Conservation (phyloP, 1,140 invertebrate genomes). For the Pseudomyrmex dendroicus region DNA sequence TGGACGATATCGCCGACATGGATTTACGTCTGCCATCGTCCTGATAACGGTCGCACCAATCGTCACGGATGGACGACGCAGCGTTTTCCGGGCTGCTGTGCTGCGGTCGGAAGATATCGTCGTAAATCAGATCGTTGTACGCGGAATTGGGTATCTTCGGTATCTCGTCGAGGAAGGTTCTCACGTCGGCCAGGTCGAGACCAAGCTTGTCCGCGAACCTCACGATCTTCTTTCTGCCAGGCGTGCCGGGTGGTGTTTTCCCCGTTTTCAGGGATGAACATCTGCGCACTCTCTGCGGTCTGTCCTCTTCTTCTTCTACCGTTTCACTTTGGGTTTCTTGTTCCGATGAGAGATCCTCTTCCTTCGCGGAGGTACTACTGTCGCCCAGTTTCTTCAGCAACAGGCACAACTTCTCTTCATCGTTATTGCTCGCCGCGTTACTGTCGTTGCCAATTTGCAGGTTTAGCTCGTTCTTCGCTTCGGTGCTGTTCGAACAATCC, state of each 20-base stretch:
- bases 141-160: slow-evolving; percentile 95
- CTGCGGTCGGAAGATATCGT: slow-evolving; percentile 78
- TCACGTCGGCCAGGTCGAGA: slow-evolving; percentile 95
- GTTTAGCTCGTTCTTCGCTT: slow-evolving; percentile 64
- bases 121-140: slow-evolving; percentile 89
- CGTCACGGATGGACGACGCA: slow-evolving; percentile 34
- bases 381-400: slow-evolving; percentile 66
- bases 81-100: slow-evolving; percentile 77
- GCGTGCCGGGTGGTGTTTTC: slow-evolving; percentile 96
- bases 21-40: slow-evolving; percentile 47
- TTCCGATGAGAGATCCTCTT: slow-evolving; percentile 59
- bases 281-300: slow-evolving; percentile 89
- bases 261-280: slow-evolving; percentile 95
- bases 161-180: slow-evolving; percentile 95
- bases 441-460: slow-evolving; percentile 68
- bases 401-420: slow-evolving; percentile 68
- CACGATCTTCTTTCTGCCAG: slow-evolving; percentile 96
- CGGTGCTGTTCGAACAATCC: slow-evolving; percentile 60
- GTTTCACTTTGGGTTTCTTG: slow-evolving; percentile 79
- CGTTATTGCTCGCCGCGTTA: slow-evolving; percentile 43
- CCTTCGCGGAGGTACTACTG: slow-evolving; percentile 69
- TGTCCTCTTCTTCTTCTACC: slow-evolving; percentile 80
- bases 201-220: slow-evolving; percentile 97
- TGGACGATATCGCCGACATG: slow-evolving; percentile 22
- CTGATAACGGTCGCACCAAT: slow-evolving; percentile 69